Evolutionary conservation across 2,113 vertebrate species (phyloP), one percentile per base, ranked within the genome.

Genomic region (Lycocorax pyrrhopterus): DNA sequence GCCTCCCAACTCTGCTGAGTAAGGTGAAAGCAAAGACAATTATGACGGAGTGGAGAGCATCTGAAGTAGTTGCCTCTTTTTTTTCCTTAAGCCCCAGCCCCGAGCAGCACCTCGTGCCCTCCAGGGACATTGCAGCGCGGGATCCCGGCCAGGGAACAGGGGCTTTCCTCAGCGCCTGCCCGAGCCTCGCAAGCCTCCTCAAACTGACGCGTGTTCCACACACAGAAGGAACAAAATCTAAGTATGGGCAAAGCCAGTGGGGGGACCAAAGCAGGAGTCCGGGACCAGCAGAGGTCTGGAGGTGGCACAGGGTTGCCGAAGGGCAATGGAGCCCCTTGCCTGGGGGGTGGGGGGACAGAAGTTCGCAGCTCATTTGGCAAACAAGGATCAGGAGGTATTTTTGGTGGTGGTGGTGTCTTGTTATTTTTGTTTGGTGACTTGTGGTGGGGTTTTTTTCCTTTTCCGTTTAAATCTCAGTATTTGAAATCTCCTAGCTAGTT

Each of bases 401-500:
- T 49, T 32, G 32, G 18, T 14, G 16, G 27, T 32, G 41, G 18
- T 58, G 10, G 9, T 26, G 29, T 37, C 47, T 35, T 82, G 53
- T 18, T 60, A 26, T 16, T 75, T 82, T 60, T 62, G 13, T 62
- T 62, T 39, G 32, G 22, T 33, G 18, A 41, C 23, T 71, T 71
- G 64, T 49, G 88, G 52, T 46, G 10, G 11, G 8, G 8, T 44
- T 19, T 6, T 33, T 76, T n/a, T 60, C 11, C 11, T 22, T 47
- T 80, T 55, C 55, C 19, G 3, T 49, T 66, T 21, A 84, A 77
- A 39, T 74, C 35, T 17, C 33, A 60, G 27, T 32, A 33, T 87
- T 81, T 47, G 68, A 62, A 89, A 80, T 93, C 96, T 78, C 43
- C 43, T 30, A 71, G 94, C 51, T 91, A 33, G 89, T 89, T 87